Base-by-base conservation (phyloP, 1,140 invertebrate species). In the Nebria ingens region DNA sequence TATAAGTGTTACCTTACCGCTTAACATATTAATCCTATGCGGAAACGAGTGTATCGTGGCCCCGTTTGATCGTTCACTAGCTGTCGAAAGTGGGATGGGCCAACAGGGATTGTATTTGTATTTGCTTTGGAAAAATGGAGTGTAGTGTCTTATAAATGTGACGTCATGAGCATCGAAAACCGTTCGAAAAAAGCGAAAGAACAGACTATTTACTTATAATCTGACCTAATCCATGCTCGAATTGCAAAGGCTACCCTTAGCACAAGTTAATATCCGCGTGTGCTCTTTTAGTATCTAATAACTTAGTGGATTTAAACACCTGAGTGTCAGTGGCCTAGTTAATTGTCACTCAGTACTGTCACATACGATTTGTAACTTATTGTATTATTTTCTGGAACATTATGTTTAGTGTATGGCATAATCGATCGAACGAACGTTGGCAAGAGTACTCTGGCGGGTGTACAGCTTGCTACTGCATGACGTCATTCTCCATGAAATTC, bases 401-500 rank as follows among this genome's bases (percentile, higher is more conserved):
- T 12, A 45, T 17, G 17, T 45, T 45, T 45, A 17, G 40, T 45
- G 17, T 45, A 45, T 45, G 40, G 17, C 40, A 45, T 12, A 45
- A 45, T 45, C 40, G 40, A 45, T 45, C 40, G 40, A 6, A 45
- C 40, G 40, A 45, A 45, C 40, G 40, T 45, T 45, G 40, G 40
- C 40, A 45, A 45, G 40, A 45, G 40, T 45, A 45, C 40, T 45
- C 40, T 45, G 40, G 40, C 40, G 40, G 40, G 40, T 45, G 40
- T 45, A 17, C 40, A 17, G 15, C 9, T 45, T 45, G 40, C 40
- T 45, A 45, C 42, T 58, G 56, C 29, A 57, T 63, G 60, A 63
- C 62, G 62, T 63, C 62, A 63, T 60, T 59, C 51, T 60, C 60
- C 58, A 61, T 61, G 56, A 61, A 56, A 60, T 63, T 63, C 57